phyloP scores from a whole-genome alignment of 1,140 invertebrate genomes.

The Drosophila ananassae region DNA sequence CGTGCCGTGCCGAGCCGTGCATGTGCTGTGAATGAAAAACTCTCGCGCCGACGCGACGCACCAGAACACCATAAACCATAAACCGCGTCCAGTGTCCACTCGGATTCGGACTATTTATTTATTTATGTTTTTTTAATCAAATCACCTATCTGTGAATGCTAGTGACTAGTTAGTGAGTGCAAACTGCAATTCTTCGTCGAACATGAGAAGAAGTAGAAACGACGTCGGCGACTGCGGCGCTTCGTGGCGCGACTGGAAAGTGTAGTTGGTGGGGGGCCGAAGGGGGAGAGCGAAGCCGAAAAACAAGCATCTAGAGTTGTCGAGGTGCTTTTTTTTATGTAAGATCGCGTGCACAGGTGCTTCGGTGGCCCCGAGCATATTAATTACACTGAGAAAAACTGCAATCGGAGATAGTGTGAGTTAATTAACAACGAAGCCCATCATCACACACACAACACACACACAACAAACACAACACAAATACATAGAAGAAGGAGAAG shows the following conservation, averaged over 20 bases:
- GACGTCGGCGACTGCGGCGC: constrained; percentile 11
- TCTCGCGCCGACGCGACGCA: constrained; percentile 42
- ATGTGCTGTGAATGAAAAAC: constrained; percentile 17
- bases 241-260: constrained; percentile 42
- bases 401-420: constrained; percentile 38
- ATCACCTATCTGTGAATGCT: not conserved
- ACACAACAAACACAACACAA: constrained; percentile 9
- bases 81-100: not conserved
- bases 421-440: constrained; percentile 64
- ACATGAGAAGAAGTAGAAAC: constrained; percentile 13
- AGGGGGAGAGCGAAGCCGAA: constrained; percentile 25
- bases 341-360: constrained; percentile 63
- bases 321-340: constrained; percentile 24
- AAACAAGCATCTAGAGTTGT: constrained; percentile 10
- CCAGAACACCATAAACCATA: not conserved
- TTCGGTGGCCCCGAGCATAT: constrained; percentile 28
- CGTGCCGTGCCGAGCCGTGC: not conserved
- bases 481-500: constrained; percentile 14
- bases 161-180: constrained; percentile 16
- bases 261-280: constrained; percentile 54
- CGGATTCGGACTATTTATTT: not conserved
- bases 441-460: constrained; percentile 31
- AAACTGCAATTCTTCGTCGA: not conserved
- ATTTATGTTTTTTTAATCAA: constrained; percentile 10
- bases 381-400: constrained; percentile 29